Base-by-base conservation (phyloP, 2,797 vertebrate genomes). In the Esox masquinongy region DNA sequence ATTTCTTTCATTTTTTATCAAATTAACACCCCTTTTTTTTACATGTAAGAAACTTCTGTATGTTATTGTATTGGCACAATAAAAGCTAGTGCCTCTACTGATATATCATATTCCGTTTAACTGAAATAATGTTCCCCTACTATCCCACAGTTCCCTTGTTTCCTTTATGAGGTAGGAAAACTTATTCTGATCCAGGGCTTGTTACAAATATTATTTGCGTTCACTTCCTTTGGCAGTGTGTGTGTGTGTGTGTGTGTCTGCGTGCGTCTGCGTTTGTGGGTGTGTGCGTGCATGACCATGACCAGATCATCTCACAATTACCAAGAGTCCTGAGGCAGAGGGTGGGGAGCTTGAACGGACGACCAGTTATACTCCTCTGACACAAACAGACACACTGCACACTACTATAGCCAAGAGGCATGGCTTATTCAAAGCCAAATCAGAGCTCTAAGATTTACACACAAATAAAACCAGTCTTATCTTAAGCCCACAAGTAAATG, bases 1-100 rank as follows among this genome's bases (percentile, higher is more conserved):
- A 88, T 91, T 93, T 93, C 91, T 89, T 92, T 89, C n/a, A 90
- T 90, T 90, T 89, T 91, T 92, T 92, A 91, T 93, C 90, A 92
- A 91, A 91, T 90, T 91, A 91, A 92, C 88, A 88, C 68, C 49
- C n/a, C 14, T 9, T 67, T 17, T 3, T 49, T 22, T 50, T 22
- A 70, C 1, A 14, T 12, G 22, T 11, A 51, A 6, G 50, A 68
- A 77, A 82, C 76, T 73, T 69, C 68, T 72, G 53, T 66, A 64
- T 47, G 31, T 74, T 75, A 76, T 75, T 43, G 16, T n/a, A 80
- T 77, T 68, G 68, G 24, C 49, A 50, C 43, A 26, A 34, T 51
- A 59, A 64, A 81, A 82, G 78, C 49, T 36, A 66, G n/a, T 56
- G 68, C 71, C 56, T 61, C 17, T 43, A 66, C 72, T 79, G 17